These are phyloP conservation scores for Gisinianus flammeolus DNA, from an alignment of 2,888 invertebrate species.

Conservation along the genomic window DNA sequence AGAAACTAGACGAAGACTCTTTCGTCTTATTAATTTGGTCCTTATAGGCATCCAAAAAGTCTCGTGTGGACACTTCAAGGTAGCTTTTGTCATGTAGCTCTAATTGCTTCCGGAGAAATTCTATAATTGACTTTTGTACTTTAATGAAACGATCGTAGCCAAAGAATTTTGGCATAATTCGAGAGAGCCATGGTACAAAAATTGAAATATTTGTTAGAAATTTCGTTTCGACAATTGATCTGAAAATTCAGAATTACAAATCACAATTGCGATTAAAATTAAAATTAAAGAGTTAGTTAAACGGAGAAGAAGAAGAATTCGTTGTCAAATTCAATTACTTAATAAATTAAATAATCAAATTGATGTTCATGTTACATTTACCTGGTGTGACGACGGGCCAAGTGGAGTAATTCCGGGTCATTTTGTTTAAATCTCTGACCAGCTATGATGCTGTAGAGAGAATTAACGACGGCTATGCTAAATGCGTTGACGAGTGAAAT, in stretches of 20 bases:
- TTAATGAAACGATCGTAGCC: constrained; percentile 10
- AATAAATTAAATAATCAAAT: no score
- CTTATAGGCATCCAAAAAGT: background rate
- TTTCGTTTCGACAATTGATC: constrained; percentile 19
- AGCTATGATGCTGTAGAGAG: constrained; percentile 45
- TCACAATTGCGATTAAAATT: no score
- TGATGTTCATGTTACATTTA: no score
- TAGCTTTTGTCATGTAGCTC: constrained; percentile 18
- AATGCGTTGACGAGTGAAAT: constrained; percentile 38
- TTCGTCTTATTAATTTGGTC: background rate
- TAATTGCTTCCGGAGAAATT: constrained; percentile 14
- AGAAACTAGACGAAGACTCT: background rate
- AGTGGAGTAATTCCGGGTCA: constrained; percentile 25
- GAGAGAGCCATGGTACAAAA: constrained; percentile 28
- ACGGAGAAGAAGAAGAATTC: no score
- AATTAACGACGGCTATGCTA: constrained; percentile 46
- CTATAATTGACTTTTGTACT: background rate
- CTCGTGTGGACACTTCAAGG: background rate
- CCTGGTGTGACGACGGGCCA: background rate
- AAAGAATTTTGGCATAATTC: background rate
- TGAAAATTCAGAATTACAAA: background rate
- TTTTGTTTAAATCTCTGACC: constrained; percentile 43
- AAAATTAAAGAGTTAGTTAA: no score
- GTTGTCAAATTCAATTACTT: no score
- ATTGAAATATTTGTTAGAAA: background rate